These are phyloP conservation scores for Pseudonaja textilis DNA, from an alignment of 2,113 vertebrate species.

Conservation along the genomic window DNA sequence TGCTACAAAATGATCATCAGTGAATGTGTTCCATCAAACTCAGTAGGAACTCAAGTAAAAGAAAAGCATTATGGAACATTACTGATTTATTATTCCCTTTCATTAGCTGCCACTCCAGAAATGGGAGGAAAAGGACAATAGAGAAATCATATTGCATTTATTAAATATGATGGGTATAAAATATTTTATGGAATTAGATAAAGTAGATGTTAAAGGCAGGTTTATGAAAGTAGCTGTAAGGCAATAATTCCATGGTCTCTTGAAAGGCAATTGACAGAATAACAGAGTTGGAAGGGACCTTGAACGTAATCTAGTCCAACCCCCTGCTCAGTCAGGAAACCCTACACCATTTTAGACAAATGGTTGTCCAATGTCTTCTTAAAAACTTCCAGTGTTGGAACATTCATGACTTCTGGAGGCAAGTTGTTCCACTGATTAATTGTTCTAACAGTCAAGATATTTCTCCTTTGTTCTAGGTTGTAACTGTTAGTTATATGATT, in stretches of 20 bases:
- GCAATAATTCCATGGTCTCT: neutral
- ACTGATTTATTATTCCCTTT: neutral
- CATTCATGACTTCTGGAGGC: too few relatives aligned
- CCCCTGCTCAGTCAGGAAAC: too few relatives aligned
- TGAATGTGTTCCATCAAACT: neutral
- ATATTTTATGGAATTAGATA: neutral
- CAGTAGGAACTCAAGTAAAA: neutral
- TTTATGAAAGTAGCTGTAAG: neutral
- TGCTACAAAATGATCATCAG: neutral
- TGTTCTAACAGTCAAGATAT: too few relatives aligned
- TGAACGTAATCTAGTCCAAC: too few relatives aligned
- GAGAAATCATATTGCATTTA: neutral
- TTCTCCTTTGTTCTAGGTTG: too few relatives aligned
- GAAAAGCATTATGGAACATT: neutral
- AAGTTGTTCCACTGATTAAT: too few relatives aligned
- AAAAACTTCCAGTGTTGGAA: too few relatives aligned
- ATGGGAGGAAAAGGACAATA: neutral
- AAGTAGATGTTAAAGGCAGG: neutral
- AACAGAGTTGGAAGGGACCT: too few relatives aligned
- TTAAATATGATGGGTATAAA: neutral
- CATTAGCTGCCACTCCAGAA: neutral
- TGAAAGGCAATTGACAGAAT: too few relatives aligned
- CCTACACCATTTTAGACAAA: too few relatives aligned
- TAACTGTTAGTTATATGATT: neutral
- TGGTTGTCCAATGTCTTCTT: too few relatives aligned